Evolutionary conservation across 1,140 invertebrate species (phyloP), one percentile per base, ranked within the genome.

Genomic region (Alviniconcha marisindica): DNA sequence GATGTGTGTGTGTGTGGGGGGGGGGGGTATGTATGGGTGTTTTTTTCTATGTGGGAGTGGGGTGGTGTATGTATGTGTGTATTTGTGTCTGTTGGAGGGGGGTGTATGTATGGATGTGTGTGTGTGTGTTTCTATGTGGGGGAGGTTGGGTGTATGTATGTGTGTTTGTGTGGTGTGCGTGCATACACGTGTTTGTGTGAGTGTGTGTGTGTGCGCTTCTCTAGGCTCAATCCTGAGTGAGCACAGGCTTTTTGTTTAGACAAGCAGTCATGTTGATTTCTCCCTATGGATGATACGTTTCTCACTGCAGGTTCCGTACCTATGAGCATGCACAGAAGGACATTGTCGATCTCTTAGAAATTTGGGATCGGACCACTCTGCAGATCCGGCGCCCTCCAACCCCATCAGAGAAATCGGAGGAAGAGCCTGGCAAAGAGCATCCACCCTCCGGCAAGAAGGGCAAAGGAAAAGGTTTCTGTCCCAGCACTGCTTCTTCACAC

Each of bases 251-350:
- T n/a, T n/a, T n/a, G n/a, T n/a, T n/a, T n/a, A n/a, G n/a, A n/a
- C n/a, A n/a, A n/a, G n/a, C 5, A 10, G 44, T 48, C 44, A 48
- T 18, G 5, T 48, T 48, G 44, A 60, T 60, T n/a, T 12, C 24
- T 60, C 56, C 56, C n/a, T 21, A n/a, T 60, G n/a, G n/a, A n/a
- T n/a, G n/a, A n/a, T n/a, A n/a, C n/a, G n/a, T 60, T 78, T 38
- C 44, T 69, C 54, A 60, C 5, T 87, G 36, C 83, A 92, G 92
- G 78, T 93, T 93, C 88, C 88, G 89, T 3, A 92, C 90, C 38
- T 92, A 92, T 87, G 93, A 93, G 85, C 86, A 89, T 76, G 80
- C 81, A n/a, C 86, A 89, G 63, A 93, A 93, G 77, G 91, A 93
- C 21, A 90, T 93, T 33, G 38, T 74, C 63, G 91, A 93, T 31